Evolutionary conservation across 2,113 vertebrate genomes (phyloP).

Genomic region (Campylomormyrus numenius): DNA sequence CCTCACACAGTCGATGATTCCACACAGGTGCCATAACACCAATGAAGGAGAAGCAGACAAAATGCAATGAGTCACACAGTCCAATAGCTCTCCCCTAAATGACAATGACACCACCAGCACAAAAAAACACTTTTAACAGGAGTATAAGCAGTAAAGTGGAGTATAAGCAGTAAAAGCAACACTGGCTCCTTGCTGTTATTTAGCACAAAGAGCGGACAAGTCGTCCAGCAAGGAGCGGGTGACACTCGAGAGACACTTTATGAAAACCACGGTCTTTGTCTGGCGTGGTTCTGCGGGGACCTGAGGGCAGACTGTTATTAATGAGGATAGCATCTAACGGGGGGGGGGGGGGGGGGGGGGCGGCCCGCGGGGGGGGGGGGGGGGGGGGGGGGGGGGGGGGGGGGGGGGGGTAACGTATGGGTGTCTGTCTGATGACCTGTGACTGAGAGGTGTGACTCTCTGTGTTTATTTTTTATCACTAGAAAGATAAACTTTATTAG

Average conservation of each 20-base stretch:
- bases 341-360: neutral
- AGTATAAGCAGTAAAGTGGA: neutral
- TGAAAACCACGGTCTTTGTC: constrained; percentile 53
- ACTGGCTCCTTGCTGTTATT: constrained; percentile 40
- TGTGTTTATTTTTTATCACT: neutral
- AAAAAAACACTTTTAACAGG: neutral
- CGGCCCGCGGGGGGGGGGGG: neutral
- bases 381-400: neutral
- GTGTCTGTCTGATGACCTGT: neutral
- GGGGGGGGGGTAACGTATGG: neutral
- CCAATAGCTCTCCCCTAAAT: neutral
- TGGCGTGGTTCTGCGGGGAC: constrained; percentile 33
- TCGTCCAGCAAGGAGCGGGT: constrained; percentile 17
- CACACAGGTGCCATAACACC: neutral
- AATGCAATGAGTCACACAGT: neutral
- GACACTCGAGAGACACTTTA: constrained; percentile 60
- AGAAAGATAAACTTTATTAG: constrained; percentile 8
- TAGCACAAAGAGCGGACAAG: constrained; percentile 30
- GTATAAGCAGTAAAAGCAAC: neutral
- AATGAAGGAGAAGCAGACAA: neutral
- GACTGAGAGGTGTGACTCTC: neutral
- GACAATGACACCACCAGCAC: neutral
- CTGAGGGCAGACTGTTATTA: constrained; percentile 51
- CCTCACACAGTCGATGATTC: neutral
- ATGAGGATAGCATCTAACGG: constrained; percentile 48